phyloP scores from a whole-genome alignment of 2,113 vertebrate genomes.

The Etia nguti region DNA sequence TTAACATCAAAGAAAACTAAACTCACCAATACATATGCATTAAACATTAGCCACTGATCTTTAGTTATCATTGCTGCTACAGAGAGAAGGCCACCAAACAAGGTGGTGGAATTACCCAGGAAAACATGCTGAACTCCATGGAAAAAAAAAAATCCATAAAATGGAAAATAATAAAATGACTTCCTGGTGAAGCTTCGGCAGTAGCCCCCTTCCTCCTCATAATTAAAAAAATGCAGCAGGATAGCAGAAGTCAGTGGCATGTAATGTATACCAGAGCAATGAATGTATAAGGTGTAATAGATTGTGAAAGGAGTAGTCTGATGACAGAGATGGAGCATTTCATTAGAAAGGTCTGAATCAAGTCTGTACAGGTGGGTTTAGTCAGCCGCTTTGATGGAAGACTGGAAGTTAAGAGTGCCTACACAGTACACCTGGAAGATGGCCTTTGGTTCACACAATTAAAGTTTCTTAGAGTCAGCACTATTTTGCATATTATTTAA shows the following conservation, averaged over 20 bases:
- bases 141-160: neutral
- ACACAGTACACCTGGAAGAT: constrained; percentile 36
- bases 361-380: constrained; percentile 34
- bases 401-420: constrained; percentile 16
- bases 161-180: constrained; percentile 6
- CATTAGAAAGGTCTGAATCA: constrained; percentile 45
- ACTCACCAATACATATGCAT: neutral
- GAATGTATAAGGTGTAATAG: constrained; percentile 57
- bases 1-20: constrained; percentile 35
- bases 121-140: neutral
- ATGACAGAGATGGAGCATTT: constrained; percentile 66
- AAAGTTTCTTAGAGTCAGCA: neutral
- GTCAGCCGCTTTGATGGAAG: constrained; percentile 27
- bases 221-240: constrained; percentile 44
- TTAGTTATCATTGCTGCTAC: neutral
- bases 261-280: constrained; percentile 38
- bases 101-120: constrained; percentile 9
- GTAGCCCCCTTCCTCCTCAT: neutral
- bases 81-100: neutral
- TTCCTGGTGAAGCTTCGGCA: constrained; percentile 23
- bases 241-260: constrained; percentile 32
- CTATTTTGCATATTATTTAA: neutral
- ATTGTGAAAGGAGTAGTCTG: constrained; percentile 50
- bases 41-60: neutral
- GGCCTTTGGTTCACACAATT: constrained; percentile 36